Percentiles rank a stretch among this genome's conserved stretches.
Evolutionary conservation across 1,140 invertebrate genomes (phyloP).

Genomic region (Megalopta genalis): DNA sequence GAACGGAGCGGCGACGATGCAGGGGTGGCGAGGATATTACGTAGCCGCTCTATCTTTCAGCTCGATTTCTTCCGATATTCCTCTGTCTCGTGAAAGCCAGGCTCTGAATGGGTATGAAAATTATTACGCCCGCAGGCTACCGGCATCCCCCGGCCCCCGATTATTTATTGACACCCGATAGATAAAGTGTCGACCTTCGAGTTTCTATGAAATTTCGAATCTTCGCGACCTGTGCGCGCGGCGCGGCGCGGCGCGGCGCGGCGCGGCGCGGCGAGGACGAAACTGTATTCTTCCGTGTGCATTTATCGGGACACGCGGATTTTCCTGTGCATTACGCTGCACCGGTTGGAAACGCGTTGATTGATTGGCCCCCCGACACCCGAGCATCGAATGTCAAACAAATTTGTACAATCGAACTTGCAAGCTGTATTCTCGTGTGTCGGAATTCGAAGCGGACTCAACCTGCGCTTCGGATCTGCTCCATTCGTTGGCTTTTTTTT

Average conservation of each 20-base stretch:
- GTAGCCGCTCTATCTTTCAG: constrained; percentile 64
- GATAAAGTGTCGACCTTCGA: constrained; percentile 52
- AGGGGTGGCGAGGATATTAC: constrained; percentile 52
- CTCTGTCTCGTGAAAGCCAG: constrained; percentile 59
- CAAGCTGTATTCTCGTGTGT: too few relatives aligned
- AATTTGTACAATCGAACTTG: too few relatives aligned
- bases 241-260: too few relatives aligned
- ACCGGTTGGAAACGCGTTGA: not conserved
- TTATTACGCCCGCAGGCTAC: constrained; percentile 58
- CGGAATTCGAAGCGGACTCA: too few relatives aligned
- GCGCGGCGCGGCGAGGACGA: not conserved
- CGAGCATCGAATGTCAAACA: too few relatives aligned
- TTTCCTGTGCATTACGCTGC: not conserved
- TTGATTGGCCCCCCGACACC: not conserved
- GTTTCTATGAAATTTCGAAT: constrained; percentile 62
- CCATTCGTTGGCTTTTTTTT: too few relatives aligned
- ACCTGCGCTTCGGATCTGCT: too few relatives aligned
- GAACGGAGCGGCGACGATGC: not conserved
- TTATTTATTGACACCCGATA: constrained; percentile 65
- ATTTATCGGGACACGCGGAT: too few relatives aligned
- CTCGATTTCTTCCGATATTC: constrained; percentile 68
- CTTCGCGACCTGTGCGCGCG: too few relatives aligned
- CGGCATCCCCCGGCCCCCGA: constrained; percentile 44
- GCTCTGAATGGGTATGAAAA: constrained; percentile 63
- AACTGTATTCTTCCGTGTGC: too few relatives aligned